These are phyloP conservation scores for Seira ritae DNA, from an alignment of 2,888 invertebrate genomes.

Conservation along the genomic window DNA sequence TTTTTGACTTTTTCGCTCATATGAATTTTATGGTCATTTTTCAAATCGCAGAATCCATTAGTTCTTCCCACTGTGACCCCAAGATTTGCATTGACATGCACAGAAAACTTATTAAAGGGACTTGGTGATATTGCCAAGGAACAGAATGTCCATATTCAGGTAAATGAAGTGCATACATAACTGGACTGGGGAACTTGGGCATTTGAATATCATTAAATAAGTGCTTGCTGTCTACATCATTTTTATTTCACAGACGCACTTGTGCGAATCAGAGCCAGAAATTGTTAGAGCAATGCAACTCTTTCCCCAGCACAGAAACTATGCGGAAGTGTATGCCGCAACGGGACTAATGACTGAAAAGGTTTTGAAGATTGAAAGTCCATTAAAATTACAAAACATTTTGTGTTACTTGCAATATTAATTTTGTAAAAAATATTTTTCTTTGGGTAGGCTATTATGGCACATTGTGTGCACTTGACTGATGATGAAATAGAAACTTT, in stretches of 20 bases:
- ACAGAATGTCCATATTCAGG: constrained; percentile 85
- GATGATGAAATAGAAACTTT: constrained; percentile 83
- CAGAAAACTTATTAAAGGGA: constrained; percentile 82
- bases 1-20: background rate
- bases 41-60: constrained; percentile 79
- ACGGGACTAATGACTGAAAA: constrained; percentile 85
- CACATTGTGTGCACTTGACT: constrained; percentile 87
- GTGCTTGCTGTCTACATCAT: too few species aligned
- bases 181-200: background rate
- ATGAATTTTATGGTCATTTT: background rate
- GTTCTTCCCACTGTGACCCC: constrained; percentile 89
- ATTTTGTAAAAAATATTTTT: constrained; percentile 9
- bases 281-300: constrained; percentile 80
- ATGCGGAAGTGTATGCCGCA: constrained; percentile 86
- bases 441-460: constrained; percentile 83
- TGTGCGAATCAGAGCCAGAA: constrained; percentile 88
- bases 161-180: constrained; percentile 75
- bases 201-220: background rate
- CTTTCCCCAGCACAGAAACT: constrained; percentile 80
- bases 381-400: too few species aligned
- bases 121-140: constrained; percentile 83
- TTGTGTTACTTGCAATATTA: background rate
- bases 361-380: constrained; percentile 78
- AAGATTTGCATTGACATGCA: constrained; percentile 87
- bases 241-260: constrained; percentile 82